Percentiles rank a stretch among this genome's conserved stretches.
Evolutionary conservation across 1,140 invertebrate genomes (phyloP).

Genomic region (Pollicipes pollicipes): DNA sequence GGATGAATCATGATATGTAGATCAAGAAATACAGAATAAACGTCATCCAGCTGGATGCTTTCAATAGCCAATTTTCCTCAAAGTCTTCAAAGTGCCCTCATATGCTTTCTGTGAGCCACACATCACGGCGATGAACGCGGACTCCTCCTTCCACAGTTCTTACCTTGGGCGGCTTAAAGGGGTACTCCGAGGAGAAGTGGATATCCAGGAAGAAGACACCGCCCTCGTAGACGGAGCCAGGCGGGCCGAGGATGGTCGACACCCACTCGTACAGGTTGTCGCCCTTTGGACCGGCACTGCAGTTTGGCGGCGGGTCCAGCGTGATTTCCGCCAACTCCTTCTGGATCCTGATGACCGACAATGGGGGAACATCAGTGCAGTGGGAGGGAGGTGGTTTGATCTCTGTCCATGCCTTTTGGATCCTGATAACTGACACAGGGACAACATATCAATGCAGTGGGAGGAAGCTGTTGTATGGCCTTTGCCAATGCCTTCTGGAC

Average conservation of each 20-base stretch:
- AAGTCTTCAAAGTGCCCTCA: too few species aligned
- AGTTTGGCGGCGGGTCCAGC: slow-evolving; percentile 88
- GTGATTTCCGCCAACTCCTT: slow-evolving; percentile 94
- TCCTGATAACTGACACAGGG: not conserved
- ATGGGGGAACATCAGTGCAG: not conserved
- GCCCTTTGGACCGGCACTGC: slow-evolving; percentile 87
- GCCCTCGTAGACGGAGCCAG: slow-evolving; percentile 79
- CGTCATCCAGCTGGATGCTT: too few species aligned
- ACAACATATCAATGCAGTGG: not conserved
- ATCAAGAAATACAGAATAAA: too few species aligned
- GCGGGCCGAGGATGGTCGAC: slow-evolving; percentile 83
- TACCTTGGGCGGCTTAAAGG: slow-evolving; percentile 93
- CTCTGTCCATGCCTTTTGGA: not conserved
- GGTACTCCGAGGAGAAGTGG: slow-evolving; percentile 88
- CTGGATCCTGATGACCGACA: slow-evolving; percentile 52
- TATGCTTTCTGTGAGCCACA: too few species aligned
- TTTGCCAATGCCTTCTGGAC: slow-evolving; percentile 5
- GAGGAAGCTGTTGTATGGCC: not conserved
- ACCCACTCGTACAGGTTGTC: slow-evolving; percentile 97
- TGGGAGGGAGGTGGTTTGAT: not conserved
- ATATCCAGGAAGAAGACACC: slow-evolving; percentile 91
- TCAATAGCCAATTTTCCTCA: too few species aligned
- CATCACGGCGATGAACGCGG: too few species aligned
- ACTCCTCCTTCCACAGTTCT: not conserved
- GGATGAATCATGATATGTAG: too few species aligned